Evolutionary conservation across 2,888 invertebrate genomes (phyloP).

Genomic region (Homarus gammarus): DNA sequence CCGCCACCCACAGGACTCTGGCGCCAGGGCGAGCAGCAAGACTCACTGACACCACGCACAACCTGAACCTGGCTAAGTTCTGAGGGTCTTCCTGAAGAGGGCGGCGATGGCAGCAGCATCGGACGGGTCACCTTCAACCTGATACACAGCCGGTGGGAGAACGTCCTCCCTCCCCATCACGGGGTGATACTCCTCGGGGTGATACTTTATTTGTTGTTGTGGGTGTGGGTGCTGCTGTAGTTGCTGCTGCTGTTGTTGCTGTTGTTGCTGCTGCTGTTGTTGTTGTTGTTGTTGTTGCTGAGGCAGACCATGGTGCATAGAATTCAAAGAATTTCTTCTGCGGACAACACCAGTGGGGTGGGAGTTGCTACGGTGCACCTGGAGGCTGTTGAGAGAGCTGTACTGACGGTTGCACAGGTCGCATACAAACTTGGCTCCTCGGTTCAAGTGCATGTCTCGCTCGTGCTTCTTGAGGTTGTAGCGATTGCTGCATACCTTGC

Average conservation of each 20-base stretch:
- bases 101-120: conserved; percentile 64
- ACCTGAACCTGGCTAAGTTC: conserved; percentile 26
- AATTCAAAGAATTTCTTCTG: conserved; percentile 29
- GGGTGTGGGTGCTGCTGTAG: conserved; percentile 42
- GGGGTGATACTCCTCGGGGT: conserved; percentile 43
- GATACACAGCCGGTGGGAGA: conserved; percentile 10
- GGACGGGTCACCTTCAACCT: conserved; percentile 47
- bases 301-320: conserved; percentile 20
- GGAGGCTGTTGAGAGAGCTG: conserved; percentile 75
- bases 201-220: conserved; percentile 54
- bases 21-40: background rate
- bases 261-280: conserved; percentile 48
- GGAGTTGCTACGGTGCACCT: conserved; percentile 74
- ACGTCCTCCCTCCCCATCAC: conserved; percentile 31
- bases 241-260: conserved; percentile 24
- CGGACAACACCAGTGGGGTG: conserved; percentile 73
- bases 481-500: conserved; percentile 75
- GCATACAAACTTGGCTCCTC: conserved; percentile 73
- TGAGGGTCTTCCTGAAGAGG: conserved; percentile 65
- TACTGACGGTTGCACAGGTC: conserved; percentile 71
- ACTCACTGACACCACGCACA: background rate
- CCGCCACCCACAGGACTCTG: no score
- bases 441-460: conserved; percentile 75
- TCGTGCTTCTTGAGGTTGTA: conserved; percentile 76
- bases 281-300: conserved; percentile 30